Evolutionary conservation across 2,113 vertebrate genomes (phyloP).

Genomic region (Dissostichus mawsoni): DNA sequence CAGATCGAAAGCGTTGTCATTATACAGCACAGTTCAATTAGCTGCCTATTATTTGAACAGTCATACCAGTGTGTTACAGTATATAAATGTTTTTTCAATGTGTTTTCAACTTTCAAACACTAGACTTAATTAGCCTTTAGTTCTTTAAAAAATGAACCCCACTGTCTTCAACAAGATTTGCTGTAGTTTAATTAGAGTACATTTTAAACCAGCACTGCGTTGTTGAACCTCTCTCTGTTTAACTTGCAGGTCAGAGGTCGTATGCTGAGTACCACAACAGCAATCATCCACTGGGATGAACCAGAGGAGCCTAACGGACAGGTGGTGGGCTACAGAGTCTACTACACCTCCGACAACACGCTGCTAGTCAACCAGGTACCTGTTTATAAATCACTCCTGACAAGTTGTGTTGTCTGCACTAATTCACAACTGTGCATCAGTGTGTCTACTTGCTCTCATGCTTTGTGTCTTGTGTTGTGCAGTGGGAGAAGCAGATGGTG

Average conservation of each 20-base stretch:
- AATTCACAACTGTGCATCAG: conserved; percentile 11
- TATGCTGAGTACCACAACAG: conserved; percentile 97
- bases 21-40: background rate
- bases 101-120: background rate
- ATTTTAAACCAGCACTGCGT: background rate
- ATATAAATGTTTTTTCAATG: background rate
- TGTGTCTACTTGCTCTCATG: conserved; percentile 8
- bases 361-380: conserved; percentile 91
- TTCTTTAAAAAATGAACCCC: background rate
- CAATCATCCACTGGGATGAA: conserved; percentile 98
- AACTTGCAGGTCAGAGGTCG: conserved; percentile 89
- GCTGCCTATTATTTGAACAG: background rate
- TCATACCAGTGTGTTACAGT: background rate
- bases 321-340: conserved; percentile 97
- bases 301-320: conserved; percentile 98
- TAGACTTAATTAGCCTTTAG: background rate
- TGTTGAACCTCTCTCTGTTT: conserved; percentile 4
- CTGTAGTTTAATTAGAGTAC: background rate
- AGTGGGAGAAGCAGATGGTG: conserved; percentile 98
- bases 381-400: conserved; percentile 2
- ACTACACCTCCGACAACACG: conserved; percentile 93
- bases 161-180: background rate
- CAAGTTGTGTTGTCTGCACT: conserved; percentile 4
- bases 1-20: background rate
- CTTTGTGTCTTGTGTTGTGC: conserved; percentile 21